Base-by-base conservation (phyloP, 2,113 vertebrate genomes). In the Serilophus lunatus region DNA sequence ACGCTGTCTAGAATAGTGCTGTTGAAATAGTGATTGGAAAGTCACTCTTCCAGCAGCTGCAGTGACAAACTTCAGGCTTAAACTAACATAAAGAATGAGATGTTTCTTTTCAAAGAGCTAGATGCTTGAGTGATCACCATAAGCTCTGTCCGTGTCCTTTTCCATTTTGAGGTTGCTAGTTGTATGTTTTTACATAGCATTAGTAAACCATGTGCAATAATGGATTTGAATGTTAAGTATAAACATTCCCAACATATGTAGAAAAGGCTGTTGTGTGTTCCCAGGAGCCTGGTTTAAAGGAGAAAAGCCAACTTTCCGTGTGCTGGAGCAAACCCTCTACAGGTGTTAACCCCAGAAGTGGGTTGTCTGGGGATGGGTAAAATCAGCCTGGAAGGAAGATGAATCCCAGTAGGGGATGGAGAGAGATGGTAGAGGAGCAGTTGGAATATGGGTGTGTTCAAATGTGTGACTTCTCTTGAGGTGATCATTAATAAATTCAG, bases 221-320 rank as follows among this genome's bases (percentile, higher is more conserved):
- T 25, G 8, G 24, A 42, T 10, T 22, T 70, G 45, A 63, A 44
- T 26, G 16, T 10, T 18, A 75, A 24, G 59, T 44, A 44, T 59
- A 45, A 50, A n/a, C 8, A 31, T 42, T 14, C 10, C 10, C 33
- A 51, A 10, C 5, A 1, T 1, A 16, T 0, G 1, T 11, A 35
- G 51, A 33, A 65, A 57, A 59, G 12, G 26, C 44, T 35, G 12
- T 13, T 75, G 26, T 6, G 14, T 25, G 8, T 44, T 63, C 13
- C 44, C 26, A 38, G 31, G 17, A 78, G 36, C 7, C 35, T 51
- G 50, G 3, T 54, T 90, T 74, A 31, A 59, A 61, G 20, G 7
- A 53, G 45, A 15, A 65, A 76, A 77, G 14, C 3, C 42, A 61
- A 2, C 19, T 56, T 79, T 60, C 24, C 8, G 56, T 3, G 4